phyloP scores from a whole-genome alignment of 2,888 invertebrate species.

The Prosopocoilus inquinatus region DNA sequence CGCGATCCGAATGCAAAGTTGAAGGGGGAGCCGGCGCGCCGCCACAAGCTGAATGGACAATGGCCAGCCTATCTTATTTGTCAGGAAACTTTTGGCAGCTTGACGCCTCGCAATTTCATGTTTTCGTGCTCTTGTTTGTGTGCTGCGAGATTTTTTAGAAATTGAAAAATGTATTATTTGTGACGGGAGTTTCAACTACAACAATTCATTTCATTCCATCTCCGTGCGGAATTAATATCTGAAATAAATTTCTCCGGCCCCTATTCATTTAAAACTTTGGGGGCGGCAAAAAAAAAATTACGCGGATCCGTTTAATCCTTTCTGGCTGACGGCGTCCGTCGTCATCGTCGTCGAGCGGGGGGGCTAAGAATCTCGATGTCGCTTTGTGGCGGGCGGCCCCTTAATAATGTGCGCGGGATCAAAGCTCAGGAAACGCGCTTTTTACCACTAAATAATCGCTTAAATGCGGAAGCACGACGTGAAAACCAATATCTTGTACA shows the following conservation, averaged over 20 bases:
- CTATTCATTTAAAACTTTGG: too few species aligned
- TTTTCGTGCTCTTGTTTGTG: constrained; percentile 28
- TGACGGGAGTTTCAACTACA: too few species aligned
- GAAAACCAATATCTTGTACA: too few species aligned
- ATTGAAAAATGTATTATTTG: constrained; percentile 17
- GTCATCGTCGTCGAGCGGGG: too few species aligned
- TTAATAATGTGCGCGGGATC: constrained; percentile 22
- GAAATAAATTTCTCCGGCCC: too few species aligned
- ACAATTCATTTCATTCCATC: too few species aligned
- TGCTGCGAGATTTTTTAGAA: constrained; percentile 18
- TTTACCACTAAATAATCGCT: constrained; percentile 24
- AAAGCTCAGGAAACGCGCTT: constrained; percentile 30
- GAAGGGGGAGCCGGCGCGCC: constrained; percentile 23
- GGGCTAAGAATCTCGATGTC: not conserved
- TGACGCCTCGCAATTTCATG: constrained; percentile 41
- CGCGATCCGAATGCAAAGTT: constrained; percentile 41
- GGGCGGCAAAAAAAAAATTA: too few species aligned
- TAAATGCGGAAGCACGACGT: constrained; percentile 22
- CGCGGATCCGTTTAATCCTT: too few species aligned
- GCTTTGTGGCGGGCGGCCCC: constrained; percentile 2
- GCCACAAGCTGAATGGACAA: constrained; percentile 35
- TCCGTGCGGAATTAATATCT: too few species aligned
- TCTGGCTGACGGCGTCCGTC: too few species aligned
- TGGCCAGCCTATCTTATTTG: constrained; percentile 44
- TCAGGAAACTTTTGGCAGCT: constrained; percentile 49